Conservation (phyloP, 2,888 invertebrate genomes). For the Cistogaster globosa region DNA sequence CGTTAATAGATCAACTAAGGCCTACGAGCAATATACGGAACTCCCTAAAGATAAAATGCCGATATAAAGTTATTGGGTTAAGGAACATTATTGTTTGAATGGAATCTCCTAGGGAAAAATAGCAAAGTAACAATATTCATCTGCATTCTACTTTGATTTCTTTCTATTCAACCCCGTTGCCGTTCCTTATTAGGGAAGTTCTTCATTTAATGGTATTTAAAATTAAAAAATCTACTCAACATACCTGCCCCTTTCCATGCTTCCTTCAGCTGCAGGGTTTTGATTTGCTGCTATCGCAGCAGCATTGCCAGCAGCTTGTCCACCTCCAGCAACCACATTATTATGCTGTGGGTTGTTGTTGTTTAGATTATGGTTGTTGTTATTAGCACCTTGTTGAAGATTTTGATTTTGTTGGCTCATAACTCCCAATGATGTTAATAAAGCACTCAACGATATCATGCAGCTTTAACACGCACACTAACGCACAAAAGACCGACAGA, state of each 20-base stretch:
- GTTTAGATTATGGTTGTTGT: constrained; percentile 78
- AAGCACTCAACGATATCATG: constrained; percentile 83
- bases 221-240: constrained; percentile 21
- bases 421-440: constrained; percentile 77
- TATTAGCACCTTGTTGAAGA: constrained; percentile 74
- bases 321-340: constrained; percentile 66
- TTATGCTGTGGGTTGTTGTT: constrained; percentile 70
- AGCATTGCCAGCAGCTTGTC: constrained; percentile 69
- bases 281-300: constrained; percentile 74
- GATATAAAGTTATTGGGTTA: too few species aligned
- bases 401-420: constrained; percentile 72
- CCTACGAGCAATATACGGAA: too few species aligned
- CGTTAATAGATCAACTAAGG: too few species aligned
- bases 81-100: too few species aligned
- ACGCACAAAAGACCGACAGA: constrained; percentile 21
- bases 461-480: constrained; percentile 72
- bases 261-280: constrained; percentile 82
- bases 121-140: too few species aligned
- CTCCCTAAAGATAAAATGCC: too few species aligned
- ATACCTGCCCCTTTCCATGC: constrained; percentile 81
- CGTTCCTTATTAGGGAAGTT: too few species aligned
- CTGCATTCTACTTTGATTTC: too few species aligned
- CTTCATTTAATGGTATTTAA: too few species aligned
- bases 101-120: too few species aligned
- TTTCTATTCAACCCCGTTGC: too few species aligned